Evolutionary conservation across 2,113 vertebrate species (phyloP).

Genomic region (Cairina moschata): DNA sequence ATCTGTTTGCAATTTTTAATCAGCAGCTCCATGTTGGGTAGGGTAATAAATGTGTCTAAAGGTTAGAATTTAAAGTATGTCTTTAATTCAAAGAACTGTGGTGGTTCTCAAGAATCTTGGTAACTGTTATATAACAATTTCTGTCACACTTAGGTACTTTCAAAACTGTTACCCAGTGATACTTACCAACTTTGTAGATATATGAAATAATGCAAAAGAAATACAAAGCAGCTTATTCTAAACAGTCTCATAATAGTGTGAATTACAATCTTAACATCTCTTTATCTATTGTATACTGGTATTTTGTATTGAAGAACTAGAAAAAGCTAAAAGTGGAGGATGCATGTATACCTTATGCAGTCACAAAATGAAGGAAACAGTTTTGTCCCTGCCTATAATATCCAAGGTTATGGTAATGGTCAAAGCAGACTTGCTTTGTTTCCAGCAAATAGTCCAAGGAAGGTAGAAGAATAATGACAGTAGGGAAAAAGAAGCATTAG

Average conservation of each 20-base stretch:
- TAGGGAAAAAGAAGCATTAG: neutral
- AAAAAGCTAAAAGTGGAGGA: neutral
- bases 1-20: neutral
- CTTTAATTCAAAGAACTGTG: neutral
- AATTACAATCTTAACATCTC: neutral
- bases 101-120: neutral
- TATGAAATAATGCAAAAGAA: neutral
- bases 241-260: neutral
- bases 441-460: neutral
- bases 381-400: neutral
- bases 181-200: neutral
- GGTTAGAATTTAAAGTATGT: neutral
- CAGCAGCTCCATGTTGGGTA: neutral
- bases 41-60: neutral
- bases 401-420: neutral
- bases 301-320: neutral
- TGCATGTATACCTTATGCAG: neutral
- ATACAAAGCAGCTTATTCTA: neutral
- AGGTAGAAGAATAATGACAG: neutral
- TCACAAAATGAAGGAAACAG: neutral
- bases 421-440: neutral
- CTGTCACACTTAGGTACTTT: neutral
- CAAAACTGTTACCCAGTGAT: neutral
- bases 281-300: neutral
- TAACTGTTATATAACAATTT: neutral